A percentile compares a stretch with the other conserved stretches of the same genome.
Evolutionary conservation across 2,113 vertebrate genomes (phyloP).

Genomic region (Acrocephalus kingi): DNA sequence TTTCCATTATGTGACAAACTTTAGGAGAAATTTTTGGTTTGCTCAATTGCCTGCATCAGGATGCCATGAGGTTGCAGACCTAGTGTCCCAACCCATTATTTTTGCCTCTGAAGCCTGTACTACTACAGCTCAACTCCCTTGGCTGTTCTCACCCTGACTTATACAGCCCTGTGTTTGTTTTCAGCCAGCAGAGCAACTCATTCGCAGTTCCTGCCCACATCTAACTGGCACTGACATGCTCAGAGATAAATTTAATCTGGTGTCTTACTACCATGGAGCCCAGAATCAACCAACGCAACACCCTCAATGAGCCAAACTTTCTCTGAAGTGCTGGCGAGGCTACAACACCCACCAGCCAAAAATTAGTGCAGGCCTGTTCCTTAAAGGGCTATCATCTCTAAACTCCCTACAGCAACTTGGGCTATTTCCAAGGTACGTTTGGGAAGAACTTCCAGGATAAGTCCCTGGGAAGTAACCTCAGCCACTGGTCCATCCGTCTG

Average conservation of each 20-base stretch:
- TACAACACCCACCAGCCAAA: neutral
- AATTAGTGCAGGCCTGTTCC: neutral
- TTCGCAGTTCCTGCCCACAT: conserved; percentile 9
- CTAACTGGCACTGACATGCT: neutral
- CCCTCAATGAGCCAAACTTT: neutral
- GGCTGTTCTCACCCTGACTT: neutral
- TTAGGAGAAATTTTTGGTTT: neutral
- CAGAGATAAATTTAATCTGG: neutral
- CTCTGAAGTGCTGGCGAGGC: neutral
- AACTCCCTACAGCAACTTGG: neutral
- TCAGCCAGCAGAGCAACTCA: neutral
- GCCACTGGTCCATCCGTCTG: neutral
- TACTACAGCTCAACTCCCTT: neutral
- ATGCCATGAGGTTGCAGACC: rapidly evolving
- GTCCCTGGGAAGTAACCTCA: neutral
- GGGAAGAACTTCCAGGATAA: neutral
- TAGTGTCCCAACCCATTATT: neutral
- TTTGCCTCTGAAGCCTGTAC: neutral
- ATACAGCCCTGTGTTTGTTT: neutral
- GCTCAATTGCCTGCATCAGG: neutral
- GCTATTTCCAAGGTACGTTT: neutral
- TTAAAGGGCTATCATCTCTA: neutral
- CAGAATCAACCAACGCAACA: neutral
- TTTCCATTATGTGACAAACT: neutral
- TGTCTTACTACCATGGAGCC: neutral